Evolutionary conservation across 2,113 vertebrate genomes (phyloP).

Genomic region (Halcyon senegalensis): DNA sequence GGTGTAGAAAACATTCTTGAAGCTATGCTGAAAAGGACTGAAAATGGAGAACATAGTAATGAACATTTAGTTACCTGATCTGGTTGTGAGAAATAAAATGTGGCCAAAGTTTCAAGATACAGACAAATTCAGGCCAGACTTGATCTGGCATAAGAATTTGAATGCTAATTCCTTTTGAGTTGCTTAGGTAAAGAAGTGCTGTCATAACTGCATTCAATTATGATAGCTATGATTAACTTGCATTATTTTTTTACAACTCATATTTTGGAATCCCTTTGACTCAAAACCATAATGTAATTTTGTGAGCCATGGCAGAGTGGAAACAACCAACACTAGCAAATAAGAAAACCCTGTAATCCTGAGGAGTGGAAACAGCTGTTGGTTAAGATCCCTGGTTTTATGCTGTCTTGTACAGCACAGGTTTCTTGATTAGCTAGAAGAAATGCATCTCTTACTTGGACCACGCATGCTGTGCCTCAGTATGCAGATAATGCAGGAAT

Average conservation of each 20-base stretch:
- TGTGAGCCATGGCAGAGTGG: background rate
- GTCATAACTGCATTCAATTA: background rate
- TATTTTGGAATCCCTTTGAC: background rate
- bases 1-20: background rate
- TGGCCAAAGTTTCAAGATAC: background rate
- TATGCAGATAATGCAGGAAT: background rate
- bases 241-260: background rate
- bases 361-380: background rate
- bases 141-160: background rate
- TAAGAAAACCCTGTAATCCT: background rate
- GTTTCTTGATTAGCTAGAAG: background rate
- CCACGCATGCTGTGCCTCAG: background rate
- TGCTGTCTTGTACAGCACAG: background rate
- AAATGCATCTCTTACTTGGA: background rate
- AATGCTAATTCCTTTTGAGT: background rate
- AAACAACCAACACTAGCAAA: background rate
- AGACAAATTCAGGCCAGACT: background rate
- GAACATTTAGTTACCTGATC: background rate
- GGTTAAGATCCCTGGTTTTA: background rate
- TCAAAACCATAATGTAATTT: background rate
- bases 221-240: background rate
- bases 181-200: background rate
- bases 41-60: background rate
- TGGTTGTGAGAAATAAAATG: background rate
- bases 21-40: background rate